These are phyloP conservation scores for Drosophila anceps DNA, from an alignment of 2,888 invertebrate species.

Conservation along the genomic window DNA sequence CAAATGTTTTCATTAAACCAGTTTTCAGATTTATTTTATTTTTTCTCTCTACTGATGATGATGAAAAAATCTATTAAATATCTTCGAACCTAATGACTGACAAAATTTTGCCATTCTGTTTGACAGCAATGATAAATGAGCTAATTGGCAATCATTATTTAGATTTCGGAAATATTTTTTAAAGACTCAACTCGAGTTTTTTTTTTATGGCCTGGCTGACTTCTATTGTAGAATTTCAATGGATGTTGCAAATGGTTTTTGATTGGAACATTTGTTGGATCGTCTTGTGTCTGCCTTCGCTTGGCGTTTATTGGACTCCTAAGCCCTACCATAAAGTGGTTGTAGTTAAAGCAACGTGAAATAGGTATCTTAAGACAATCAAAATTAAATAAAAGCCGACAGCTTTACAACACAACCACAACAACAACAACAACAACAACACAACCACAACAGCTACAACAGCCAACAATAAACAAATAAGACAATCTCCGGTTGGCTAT, in stretches of 20 bases:
- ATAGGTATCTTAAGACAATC: slow-evolving; percentile 61
- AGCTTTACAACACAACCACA: slow-evolving; percentile 20
- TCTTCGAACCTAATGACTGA: slow-evolving; percentile 9
- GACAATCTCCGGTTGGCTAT: slow-evolving; percentile 51
- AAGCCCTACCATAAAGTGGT: slow-evolving; percentile 62
- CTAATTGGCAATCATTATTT: slow-evolving; percentile 10
- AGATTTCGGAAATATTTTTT: slow-evolving; percentile 8
- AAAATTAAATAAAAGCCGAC: slow-evolving; percentile 54
- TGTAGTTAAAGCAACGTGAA: slow-evolving; percentile 23
- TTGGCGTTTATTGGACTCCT: slow-evolving; percentile 44
- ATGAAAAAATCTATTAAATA: neutral
- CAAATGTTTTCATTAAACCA: neutral
- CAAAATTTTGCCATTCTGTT: neutral
- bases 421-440: neutral
- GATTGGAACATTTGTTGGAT: slow-evolving; percentile 48
- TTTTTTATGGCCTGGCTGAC: neutral
- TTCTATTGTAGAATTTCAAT: slow-evolving; percentile 10
- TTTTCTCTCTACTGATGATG: neutral
- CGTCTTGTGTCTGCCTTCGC: slow-evolving; percentile 16
- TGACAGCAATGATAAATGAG: slow-evolving; percentile 13
- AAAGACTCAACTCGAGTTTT: slow-evolving; percentile 24
- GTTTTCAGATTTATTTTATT: neutral
- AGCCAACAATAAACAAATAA: slow-evolving; percentile 53
- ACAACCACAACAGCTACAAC: too few species aligned
- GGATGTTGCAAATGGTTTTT: slow-evolving; percentile 31